phyloP scores from a whole-genome alignment of 35 echinoderm and acorn worm genomes.

The Lytechinus pictus region DNA sequence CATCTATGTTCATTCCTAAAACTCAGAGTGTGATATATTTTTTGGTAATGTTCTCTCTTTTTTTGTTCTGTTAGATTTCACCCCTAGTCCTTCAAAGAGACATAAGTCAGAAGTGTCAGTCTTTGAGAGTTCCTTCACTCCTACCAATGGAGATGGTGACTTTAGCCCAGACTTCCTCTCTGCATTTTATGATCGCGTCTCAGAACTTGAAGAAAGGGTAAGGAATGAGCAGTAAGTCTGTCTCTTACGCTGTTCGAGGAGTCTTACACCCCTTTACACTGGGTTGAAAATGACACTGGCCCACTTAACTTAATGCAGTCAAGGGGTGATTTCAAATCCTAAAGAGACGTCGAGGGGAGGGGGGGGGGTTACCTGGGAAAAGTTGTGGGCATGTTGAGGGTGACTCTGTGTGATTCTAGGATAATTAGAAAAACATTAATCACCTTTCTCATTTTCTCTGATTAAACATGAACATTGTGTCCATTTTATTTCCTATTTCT shows the following conservation, averaged over 20 bases:
- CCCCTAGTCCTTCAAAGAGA: constrained; percentile 7
- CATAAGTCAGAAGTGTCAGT: constrained; percentile 63
- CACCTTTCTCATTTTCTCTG: neutral
- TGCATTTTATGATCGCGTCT: constrained; percentile 77
- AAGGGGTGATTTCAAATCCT: too few relatives aligned
- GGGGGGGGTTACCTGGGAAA: too few relatives aligned
- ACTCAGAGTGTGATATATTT: too few relatives aligned
- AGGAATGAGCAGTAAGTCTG: neutral
- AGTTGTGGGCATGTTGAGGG: too few relatives aligned
- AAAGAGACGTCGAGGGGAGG: too few relatives aligned
- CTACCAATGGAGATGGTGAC: constrained; percentile 61
- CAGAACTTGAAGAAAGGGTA: constrained; percentile 88
- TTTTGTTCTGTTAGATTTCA: neutral
- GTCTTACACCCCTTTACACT: too few relatives aligned
- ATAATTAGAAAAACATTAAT: too few relatives aligned
- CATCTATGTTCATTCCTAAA: too few relatives aligned
- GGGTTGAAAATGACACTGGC: too few relatives aligned
- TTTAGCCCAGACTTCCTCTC: constrained; percentile 48
- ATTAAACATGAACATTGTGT: neutral
- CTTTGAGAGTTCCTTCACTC: constrained; percentile 61
- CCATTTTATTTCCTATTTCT: neutral
- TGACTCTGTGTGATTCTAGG: too few relatives aligned
- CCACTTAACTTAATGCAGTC: too few relatives aligned
- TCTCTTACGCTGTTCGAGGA: too few relatives aligned
- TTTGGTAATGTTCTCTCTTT: neutral